phyloP scores from a whole-genome alignment of 2,888 invertebrate species.

The Stomorhina lunata region DNA sequence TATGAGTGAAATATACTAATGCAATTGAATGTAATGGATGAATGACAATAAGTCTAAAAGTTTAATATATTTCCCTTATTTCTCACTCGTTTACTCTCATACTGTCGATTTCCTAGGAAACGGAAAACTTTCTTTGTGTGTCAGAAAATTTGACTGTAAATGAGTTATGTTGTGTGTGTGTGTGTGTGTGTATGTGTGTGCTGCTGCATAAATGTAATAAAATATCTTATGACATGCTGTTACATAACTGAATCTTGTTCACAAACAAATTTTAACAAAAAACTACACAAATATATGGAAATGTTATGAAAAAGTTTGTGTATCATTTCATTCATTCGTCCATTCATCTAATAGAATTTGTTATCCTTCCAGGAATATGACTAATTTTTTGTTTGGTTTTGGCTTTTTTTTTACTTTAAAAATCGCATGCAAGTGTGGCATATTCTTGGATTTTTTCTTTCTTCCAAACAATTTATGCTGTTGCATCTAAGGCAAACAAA shows the following conservation, averaged over 20 bases:
- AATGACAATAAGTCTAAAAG: constrained; percentile 40
- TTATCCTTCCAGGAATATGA: neutral
- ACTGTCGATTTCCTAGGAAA: neutral
- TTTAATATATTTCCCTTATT: constrained; percentile 19
- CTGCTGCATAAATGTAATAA: too few species aligned
- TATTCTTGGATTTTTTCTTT: constrained; percentile 3
- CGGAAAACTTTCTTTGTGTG: neutral
- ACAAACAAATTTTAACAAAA: neutral
- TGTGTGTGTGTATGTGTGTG: too few species aligned
- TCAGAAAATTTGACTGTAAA: constrained; percentile 52
- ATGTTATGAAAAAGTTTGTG: constrained; percentile 4
- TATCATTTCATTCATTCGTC: neutral
- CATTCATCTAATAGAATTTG: constrained; percentile 10
- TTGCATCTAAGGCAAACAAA: constrained; percentile 39
- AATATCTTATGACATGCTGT: constrained; percentile 48
- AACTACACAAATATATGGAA: neutral
- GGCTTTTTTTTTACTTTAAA: too few species aligned
- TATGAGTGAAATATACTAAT: constrained; percentile 27
- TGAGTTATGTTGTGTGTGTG: constrained; percentile 36
- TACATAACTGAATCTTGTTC: constrained; percentile 42
- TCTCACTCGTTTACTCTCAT: neutral
- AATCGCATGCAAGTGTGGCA: neutral
- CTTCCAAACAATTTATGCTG: constrained; percentile 43
- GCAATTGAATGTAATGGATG: constrained; percentile 41
- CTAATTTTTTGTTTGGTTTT: neutral